These are phyloP conservation scores for Brachyptera risi DNA, from an alignment of 2,888 invertebrate genomes.

Conservation along the genomic window DNA sequence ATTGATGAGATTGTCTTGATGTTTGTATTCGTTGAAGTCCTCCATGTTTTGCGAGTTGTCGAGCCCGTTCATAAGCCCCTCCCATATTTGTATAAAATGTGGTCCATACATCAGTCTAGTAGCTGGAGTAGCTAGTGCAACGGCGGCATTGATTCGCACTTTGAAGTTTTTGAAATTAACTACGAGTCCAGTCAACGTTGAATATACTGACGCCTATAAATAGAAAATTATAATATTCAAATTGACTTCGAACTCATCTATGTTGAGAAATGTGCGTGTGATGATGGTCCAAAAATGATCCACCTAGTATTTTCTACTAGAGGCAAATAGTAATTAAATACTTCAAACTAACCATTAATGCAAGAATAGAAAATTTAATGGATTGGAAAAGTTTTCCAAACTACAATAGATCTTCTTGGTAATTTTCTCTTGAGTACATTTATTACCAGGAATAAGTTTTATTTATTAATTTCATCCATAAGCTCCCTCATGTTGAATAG, in stretches of 20 bases:
- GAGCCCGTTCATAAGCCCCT: constrained; percentile 65
- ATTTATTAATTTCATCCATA: neutral
- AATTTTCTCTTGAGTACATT: too few relatives aligned
- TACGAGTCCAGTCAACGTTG: constrained; percentile 60
- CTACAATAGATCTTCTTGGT: too few relatives aligned
- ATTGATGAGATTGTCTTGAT: constrained; percentile 79
- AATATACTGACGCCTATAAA: constrained; percentile 58
- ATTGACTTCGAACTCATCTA: too few relatives aligned
- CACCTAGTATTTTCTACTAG: too few relatives aligned
- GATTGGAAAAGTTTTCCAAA: too few relatives aligned
- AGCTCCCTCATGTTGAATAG: too few relatives aligned
- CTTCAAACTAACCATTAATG: too few relatives aligned
- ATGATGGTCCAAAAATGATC: too few relatives aligned
- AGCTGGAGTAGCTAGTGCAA: constrained; percentile 61
- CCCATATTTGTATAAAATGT: constrained; percentile 62
- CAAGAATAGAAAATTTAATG: too few relatives aligned
- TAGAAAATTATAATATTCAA: too few relatives aligned
- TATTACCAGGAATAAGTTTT: neutral
- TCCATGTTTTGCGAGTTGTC: constrained; percentile 73
- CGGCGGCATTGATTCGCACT: constrained; percentile 82
- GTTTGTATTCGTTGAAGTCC: constrained; percentile 80
- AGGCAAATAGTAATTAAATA: too few relatives aligned
- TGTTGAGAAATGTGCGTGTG: too few relatives aligned
- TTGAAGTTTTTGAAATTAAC: constrained; percentile 78
- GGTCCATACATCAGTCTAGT: constrained; percentile 60